Base-by-base conservation (phyloP, 2,113 vertebrate genomes). In the Varanus komodoensis region DNA sequence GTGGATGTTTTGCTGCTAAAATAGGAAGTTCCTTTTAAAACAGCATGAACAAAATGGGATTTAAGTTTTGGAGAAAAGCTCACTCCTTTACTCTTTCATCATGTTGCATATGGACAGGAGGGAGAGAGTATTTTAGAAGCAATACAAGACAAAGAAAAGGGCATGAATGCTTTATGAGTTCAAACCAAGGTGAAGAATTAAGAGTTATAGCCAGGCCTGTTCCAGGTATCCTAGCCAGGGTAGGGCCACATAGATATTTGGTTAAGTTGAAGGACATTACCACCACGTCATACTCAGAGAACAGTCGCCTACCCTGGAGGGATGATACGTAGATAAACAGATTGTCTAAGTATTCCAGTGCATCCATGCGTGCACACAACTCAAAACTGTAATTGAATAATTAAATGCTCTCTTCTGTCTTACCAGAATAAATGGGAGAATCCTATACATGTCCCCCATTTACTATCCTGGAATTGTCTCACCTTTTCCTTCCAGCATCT, bases 41-140 rank as follows among this genome's bases (percentile, higher is more conserved):
- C 88, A 34, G 80, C 1, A n/a, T 91, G 48, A 86, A 15, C 1
- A 50, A 93, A 1, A 32, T 84, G n/a, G 57, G 89, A 93, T 67
- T 4, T 86, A 48, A 64, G 82, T 25, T 52, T 48, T 57, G 87
- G 88, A 32, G 67, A 50, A 50, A 86, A 89, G 78, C 15, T 52
- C 52, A 38, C 69, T 52, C 19, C 6, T 32, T 64, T 82, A 14
- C 38, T 27, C 32, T 83, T 12, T 34, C 61, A 67, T 23, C 14
- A 29, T 6, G 38, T 38, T 21, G 34, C 34, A 57, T 8, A 15
- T n/a, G 32, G 32, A n/a, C 29, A 52, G 32, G 29, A n/a, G 5
- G 29, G 32, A n/a, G 52, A 17, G 29, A 82, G 17, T 34, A 44
- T 77, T 34, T 17, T 7, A 34, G 80, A n/a, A 7, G 8, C 19